Conservation (phyloP, 2,113 vertebrate genomes). For the Neolamprologus fasciatus region DNA sequence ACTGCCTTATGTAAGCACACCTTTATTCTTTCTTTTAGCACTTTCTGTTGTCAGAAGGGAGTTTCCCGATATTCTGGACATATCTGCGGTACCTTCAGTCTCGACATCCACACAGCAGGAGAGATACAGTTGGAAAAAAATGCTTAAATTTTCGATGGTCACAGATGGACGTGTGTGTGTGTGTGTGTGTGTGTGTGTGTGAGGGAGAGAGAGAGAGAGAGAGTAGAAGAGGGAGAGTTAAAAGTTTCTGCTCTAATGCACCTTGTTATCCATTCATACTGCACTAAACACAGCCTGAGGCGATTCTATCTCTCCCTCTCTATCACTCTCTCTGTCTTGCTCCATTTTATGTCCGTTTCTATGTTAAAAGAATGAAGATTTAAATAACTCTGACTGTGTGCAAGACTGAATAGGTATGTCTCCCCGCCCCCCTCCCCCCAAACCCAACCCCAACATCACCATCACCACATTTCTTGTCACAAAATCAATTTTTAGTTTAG, state of each 20-base stretch:
- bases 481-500: slow-evolving; percentile 86
- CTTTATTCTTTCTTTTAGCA: neutral
- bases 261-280: slow-evolving; percentile 75
- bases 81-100: neutral
- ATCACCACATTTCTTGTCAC: slow-evolving; percentile 72
- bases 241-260: slow-evolving; percentile 64
- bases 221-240: neutral
- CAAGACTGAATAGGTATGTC: slow-evolving; percentile 21
- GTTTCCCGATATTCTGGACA: neutral
- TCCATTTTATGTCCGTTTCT: slow-evolving; percentile 1
- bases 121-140: neutral
- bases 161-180: neutral
- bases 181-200: neutral
- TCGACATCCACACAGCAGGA: neutral
- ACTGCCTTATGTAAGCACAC: neutral
- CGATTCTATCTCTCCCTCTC: slow-evolving; percentile 21
- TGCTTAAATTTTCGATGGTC: neutral
- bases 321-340: neutral
- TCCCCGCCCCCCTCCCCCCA: neutral
- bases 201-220: neutral
- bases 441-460: neutral
- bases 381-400: slow-evolving; percentile 26
- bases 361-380: slow-evolving; percentile 15
- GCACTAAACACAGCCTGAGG: slow-evolving; percentile 70
- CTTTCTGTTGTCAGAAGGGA: neutral